These are phyloP conservation scores for Microctenopoma stevenorrisi DNA, from an alignment of 2,797 vertebrate genomes.

Conservation along the genomic window DNA sequence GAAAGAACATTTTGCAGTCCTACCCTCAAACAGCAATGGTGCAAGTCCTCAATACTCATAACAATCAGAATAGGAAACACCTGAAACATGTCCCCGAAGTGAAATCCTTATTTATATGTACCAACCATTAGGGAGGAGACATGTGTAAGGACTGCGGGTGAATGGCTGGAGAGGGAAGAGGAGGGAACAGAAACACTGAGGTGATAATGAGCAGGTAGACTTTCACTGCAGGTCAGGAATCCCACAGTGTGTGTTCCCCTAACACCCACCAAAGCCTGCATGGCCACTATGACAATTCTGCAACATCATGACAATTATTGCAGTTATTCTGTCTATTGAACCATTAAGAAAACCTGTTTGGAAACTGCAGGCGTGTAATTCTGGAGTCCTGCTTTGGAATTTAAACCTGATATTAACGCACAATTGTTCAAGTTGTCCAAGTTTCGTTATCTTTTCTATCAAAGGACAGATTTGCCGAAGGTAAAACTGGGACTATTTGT, in stretches of 20 bases:
- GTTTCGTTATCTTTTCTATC: not conserved
- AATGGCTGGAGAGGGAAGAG: slow-evolving; percentile 50
- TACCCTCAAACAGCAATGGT: slow-evolving; percentile 59
- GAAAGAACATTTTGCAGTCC: slow-evolving; percentile 28
- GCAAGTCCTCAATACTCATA: slow-evolving; percentile 41
- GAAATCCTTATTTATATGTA: slow-evolving; percentile 67
- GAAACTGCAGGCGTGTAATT: slow-evolving; percentile 60
- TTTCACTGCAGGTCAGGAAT: slow-evolving; percentile 55
- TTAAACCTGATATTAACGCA: slow-evolving; percentile 18
- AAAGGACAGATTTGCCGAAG: not conserved
- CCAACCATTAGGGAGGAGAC: slow-evolving; percentile 67
- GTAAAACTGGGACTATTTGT: slow-evolving; percentile 22
- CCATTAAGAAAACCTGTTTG: slow-evolving; percentile 66
- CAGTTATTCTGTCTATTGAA: slow-evolving; percentile 53
- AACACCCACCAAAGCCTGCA: slow-evolving; percentile 69
- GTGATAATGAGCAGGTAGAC: slow-evolving; percentile 55
- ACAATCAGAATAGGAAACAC: slow-evolving; percentile 34
- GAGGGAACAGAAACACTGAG: slow-evolving; percentile 64
- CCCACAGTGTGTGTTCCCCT: slow-evolving; percentile 59
- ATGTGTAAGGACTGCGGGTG: slow-evolving; percentile 27
- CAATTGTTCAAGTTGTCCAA: not conserved
- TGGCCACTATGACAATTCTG: slow-evolving; percentile 68
- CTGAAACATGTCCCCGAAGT: slow-evolving; percentile 48
- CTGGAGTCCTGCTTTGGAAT: slow-evolving; percentile 26
- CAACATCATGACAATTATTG: slow-evolving; percentile 64